These are phyloP conservation scores for Sarcophaga variegata DNA, from an alignment of 2,888 invertebrate genomes.

Conservation along the genomic window DNA sequence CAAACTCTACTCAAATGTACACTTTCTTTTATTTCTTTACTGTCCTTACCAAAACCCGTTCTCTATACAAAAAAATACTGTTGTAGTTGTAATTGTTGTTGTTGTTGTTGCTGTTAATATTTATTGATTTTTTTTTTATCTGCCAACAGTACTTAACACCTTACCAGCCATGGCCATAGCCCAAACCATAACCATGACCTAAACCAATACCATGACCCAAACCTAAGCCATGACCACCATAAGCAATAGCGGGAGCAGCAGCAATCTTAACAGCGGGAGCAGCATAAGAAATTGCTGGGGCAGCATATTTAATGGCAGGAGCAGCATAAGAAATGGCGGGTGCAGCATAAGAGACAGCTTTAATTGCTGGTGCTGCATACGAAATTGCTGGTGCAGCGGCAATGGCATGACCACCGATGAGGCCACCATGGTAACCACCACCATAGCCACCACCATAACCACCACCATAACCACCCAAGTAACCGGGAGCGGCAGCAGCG, in stretches of 20 bases:
- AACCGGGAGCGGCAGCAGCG: slow-evolving; percentile 79
- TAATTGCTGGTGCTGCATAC: slow-evolving; percentile 80
- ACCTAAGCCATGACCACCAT: slow-evolving; percentile 70
- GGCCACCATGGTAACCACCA: slow-evolving; percentile 62
- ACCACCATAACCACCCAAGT: slow-evolving; percentile 73
- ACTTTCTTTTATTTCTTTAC: slow-evolving; percentile 22
- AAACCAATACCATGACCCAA: slow-evolving; percentile 65
- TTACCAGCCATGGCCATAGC: slow-evolving; percentile 78
- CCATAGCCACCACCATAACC: slow-evolving; percentile 40
- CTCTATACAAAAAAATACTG: slow-evolving; percentile 50
- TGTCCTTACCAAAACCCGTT: slow-evolving; percentile 46
- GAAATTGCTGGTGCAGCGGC: slow-evolving; percentile 70
- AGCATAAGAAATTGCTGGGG: slow-evolving; percentile 68
- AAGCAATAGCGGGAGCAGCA: slow-evolving; percentile 83
- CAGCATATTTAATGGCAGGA: slow-evolving; percentile 38
- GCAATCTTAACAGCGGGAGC: slow-evolving; percentile 76
- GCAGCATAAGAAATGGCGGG: slow-evolving; percentile 79
- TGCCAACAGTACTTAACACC: background rate
- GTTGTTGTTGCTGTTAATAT: slow-evolving; percentile 22
- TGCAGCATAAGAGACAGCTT: slow-evolving; percentile 82
- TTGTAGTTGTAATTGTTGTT: slow-evolving; percentile 33
- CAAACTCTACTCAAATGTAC: slow-evolving; percentile 34
- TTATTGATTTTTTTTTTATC: slow-evolving; percentile 30
- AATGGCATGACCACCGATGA: slow-evolving; percentile 59
- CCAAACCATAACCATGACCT: slow-evolving; percentile 64